Evolutionary conservation across 2,113 vertebrate genomes (phyloP), one percentile per base, ranked within the genome.

Genomic region (Vombatus ursinus): DNA sequence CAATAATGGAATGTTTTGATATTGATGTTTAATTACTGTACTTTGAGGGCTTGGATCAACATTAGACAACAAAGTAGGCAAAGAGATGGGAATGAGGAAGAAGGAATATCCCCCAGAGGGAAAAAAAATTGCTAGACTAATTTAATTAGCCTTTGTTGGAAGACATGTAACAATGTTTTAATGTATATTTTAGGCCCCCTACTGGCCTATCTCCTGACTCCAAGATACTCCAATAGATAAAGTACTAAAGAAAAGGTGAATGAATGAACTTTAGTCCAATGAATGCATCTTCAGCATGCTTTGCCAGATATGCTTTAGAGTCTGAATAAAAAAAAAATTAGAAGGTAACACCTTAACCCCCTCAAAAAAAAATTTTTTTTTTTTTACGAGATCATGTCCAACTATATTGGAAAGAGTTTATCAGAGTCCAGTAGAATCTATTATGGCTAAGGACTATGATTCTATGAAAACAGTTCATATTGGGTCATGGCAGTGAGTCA

Each of bases 91-190:
- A 94, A 90, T 52, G 24, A 91, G 61, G 16, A 50, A 77, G 93
- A 54, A 54, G 26, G 92, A 92, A 1, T 96, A 37, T 22, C n/a
- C 0, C 26, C 93, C 77, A 68, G 37, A 90, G 90, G 90, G 61
- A 24, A 92, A 92, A 94, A 61, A 14, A 61, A 31, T 12, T 61
- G 23, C 5, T 89, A 22, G 12, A 91, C 68, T 61, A 96, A 92
- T 92, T n/a, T 57, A 89, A 68, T n/a, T 90, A 92, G 50, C 25
- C 84, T 95, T 95, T 96, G 19, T 52, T 68, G 26, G 93, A 11
- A 47, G 3, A 61, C 10, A 10, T 68, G 3, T 68, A 68, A 68
- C 11, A 37, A 37, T 3, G 3, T 68, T 68, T 68, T 37, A 28
- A 9, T 1, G 28, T 31, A 1, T 57, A 57, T 28, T 28, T 1